phyloP scores from a whole-genome alignment of 2,113 vertebrate genomes.

The Vidua macroura region DNA sequence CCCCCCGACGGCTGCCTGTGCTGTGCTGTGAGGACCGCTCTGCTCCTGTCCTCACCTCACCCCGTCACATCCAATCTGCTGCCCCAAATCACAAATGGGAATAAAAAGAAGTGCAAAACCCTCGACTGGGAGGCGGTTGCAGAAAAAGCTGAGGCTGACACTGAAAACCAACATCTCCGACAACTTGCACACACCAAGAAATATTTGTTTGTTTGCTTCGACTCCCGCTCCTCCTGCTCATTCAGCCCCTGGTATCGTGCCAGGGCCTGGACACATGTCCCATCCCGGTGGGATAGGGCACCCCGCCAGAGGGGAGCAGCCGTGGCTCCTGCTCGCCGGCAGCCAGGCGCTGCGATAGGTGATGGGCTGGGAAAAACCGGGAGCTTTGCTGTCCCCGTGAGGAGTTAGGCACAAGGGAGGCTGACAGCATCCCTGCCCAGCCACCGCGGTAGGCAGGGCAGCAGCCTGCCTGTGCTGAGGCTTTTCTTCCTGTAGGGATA shows the following conservation, averaged over 20 bases:
- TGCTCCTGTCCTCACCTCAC: conserved; percentile 58
- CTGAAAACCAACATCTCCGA: not conserved
- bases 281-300: not conserved
- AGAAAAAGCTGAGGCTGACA: not conserved
- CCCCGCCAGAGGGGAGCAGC: not conserved
- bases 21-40: not conserved
- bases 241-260: not conserved
- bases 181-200: not conserved
- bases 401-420: not conserved
- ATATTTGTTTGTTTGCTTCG: not conserved
- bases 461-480: not conserved
- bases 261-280: not conserved
- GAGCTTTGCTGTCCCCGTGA: not conserved
- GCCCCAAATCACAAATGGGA: conserved; percentile 7
- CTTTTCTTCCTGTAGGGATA: not conserved
- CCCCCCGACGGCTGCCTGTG: not conserved
- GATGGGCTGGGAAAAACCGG: not conserved
- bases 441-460: not conserved
- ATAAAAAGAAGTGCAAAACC: conserved; percentile 12
- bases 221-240: not conserved
- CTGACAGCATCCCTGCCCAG: not conserved
- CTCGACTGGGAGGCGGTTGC: not conserved
- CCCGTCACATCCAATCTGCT: conserved; percentile 34
- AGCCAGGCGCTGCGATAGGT: not conserved
- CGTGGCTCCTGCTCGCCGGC: not conserved